Percentiles rank a stretch among this genome's conserved stretches.
These are phyloP conservation scores for Drosophila koepferae DNA, from an alignment of 2,888 invertebrate species.

Conservation along the genomic window DNA sequence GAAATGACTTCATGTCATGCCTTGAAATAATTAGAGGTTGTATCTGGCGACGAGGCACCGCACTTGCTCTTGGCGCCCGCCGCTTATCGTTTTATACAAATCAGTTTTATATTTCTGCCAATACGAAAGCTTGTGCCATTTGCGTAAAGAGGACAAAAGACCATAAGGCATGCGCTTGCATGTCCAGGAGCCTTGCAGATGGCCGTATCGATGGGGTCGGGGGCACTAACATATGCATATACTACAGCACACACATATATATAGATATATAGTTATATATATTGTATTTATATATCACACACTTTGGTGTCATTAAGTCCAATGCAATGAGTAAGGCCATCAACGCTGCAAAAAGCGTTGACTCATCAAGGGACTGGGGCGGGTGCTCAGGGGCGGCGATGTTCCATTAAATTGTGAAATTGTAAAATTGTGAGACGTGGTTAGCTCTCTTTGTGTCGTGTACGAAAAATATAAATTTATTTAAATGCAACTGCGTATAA, in stretches of 20 bases:
- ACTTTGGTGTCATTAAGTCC: constrained; percentile 62
- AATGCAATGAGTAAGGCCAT: constrained; percentile 57
- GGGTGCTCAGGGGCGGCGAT: neutral
- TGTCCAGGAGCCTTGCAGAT: constrained; percentile 48
- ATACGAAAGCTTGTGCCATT: constrained; percentile 38
- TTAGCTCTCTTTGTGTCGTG: constrained; percentile 32
- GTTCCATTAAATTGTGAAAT: constrained; percentile 48
- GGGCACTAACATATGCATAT: neutral
- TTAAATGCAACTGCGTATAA: constrained; percentile 77
- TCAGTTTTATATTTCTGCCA: constrained; percentile 59
- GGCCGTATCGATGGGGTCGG: constrained; percentile 26
- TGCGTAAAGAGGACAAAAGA: constrained; percentile 31
- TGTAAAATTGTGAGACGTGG: constrained; percentile 39
- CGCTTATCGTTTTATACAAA: constrained; percentile 72
- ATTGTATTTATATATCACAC: constrained; percentile 23
- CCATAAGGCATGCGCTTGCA: constrained; percentile 59
- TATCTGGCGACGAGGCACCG: constrained; percentile 14
- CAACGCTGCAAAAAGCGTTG: constrained; percentile 50
- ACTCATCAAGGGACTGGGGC: constrained; percentile 49
- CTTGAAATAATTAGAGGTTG: constrained; percentile 82
- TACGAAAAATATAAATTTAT: constrained; percentile 62
- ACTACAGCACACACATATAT: neutral
- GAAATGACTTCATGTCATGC: constrained; percentile 84
- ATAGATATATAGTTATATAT: too few species aligned
- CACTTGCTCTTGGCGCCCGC: constrained; percentile 23